Evolutionary conservation across 2,888 invertebrate species (phyloP).

Genomic region (Rhyacophila evoluta): DNA sequence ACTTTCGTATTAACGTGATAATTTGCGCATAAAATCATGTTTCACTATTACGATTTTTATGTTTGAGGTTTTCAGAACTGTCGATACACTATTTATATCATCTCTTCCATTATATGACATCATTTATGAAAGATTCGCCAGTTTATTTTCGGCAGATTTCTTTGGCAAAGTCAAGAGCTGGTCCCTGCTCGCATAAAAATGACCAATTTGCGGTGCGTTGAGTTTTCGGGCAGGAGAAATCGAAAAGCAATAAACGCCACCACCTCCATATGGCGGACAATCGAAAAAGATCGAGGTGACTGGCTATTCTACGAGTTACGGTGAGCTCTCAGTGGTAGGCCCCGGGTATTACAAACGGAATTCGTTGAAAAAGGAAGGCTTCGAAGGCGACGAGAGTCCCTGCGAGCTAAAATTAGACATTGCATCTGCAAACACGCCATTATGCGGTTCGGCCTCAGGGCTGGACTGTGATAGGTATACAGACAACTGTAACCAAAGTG

Average conservation of each 20-base stretch:
- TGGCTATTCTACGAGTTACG: not conserved
- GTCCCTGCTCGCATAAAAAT: not conserved
- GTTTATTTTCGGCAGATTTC: no score
- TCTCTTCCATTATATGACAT: no score
- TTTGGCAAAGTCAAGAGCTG: no score
- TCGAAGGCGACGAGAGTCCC: slow-evolving; percentile 11
- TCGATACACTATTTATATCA: no score
- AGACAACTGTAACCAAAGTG: no score
- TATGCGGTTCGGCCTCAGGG: slow-evolving; percentile 7
- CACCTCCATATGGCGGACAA: not conserved
- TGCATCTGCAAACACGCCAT: slow-evolving; percentile 20
- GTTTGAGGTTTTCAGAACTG: no score
- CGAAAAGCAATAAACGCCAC: not conserved
- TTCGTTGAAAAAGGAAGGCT: slow-evolving; percentile 11
- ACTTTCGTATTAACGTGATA: no score
- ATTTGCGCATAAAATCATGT: no score
- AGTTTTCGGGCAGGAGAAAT: not conserved
- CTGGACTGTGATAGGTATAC: not conserved
- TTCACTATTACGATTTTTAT: no score
- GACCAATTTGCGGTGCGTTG: not conserved
- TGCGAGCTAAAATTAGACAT: slow-evolving; percentile 13
- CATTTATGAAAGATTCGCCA: no score
- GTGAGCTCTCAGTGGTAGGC: not conserved
- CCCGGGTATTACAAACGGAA: not conserved
- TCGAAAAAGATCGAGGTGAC: not conserved